phyloP scores from a whole-genome alignment of 2,797 vertebrate genomes.

The Darevskia mixta region DNA sequence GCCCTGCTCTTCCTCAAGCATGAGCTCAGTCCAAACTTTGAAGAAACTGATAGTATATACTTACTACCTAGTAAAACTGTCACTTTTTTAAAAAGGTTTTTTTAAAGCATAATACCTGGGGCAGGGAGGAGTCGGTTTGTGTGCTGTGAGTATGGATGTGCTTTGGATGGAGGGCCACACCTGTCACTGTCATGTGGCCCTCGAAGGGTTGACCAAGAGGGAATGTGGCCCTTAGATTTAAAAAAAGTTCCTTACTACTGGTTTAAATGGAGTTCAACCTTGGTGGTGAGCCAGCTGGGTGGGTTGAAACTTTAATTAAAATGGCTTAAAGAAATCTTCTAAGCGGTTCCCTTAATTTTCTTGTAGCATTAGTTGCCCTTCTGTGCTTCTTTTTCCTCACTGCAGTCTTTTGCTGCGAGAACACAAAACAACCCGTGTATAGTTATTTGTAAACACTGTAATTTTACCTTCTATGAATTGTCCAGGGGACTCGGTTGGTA shows the following conservation, averaged over 20 bases:
- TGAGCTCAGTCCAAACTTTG: background rate
- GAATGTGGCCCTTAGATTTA: too few species aligned
- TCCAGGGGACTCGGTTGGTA: background rate
- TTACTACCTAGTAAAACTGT: too few species aligned
- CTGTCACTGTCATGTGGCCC: too few species aligned
- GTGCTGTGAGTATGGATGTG: too few species aligned
- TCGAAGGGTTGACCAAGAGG: too few species aligned
- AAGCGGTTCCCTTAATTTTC: background rate
- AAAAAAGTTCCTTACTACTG: background rate
- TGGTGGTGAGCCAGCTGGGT: background rate
- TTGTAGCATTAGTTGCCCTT: background rate
- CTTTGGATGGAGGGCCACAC: too few species aligned
- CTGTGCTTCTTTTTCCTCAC: background rate
- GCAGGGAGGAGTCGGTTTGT: too few species aligned
- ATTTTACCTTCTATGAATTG: background rate
- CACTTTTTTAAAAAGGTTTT: too few species aligned
- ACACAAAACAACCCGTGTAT: background rate
- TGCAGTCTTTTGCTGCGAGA: background rate
- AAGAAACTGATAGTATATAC: background rate
- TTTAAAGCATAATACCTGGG: too few species aligned
- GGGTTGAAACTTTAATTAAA: background rate
- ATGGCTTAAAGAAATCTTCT: background rate
- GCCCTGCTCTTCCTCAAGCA: background rate
- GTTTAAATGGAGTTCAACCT: background rate
- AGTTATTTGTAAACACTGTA: background rate